Conservation (phyloP, 1,140 invertebrate species). For the Metopolophium dirhodum region DNA sequence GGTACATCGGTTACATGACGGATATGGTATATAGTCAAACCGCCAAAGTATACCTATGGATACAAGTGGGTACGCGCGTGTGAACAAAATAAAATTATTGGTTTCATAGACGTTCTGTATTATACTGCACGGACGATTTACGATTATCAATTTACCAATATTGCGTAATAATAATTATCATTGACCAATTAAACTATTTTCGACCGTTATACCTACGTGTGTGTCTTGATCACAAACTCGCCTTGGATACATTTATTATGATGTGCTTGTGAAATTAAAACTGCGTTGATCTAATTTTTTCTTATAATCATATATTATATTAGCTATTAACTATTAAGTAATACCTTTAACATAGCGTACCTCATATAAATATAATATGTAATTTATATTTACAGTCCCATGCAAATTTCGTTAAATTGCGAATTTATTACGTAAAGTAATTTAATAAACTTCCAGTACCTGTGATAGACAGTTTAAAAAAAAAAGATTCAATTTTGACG, state of each 20-base stretch:
- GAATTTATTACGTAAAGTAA: not conserved
- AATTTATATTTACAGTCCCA: not conserved
- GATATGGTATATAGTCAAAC: slow-evolving; percentile 8
- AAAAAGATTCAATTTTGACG: not conserved
- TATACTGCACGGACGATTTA: not conserved
- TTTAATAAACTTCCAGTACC: not conserved
- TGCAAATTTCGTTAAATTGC: not conserved
- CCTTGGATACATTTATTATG: not conserved
- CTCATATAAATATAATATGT: not conserved
- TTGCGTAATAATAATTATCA: not conserved
- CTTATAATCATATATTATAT: not conserved
- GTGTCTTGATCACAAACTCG: not conserved
- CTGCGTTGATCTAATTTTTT: not conserved
- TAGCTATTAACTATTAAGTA: not conserved
- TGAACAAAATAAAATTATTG: not conserved
- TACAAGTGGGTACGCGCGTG: not conserved
- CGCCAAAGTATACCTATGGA: not conserved
- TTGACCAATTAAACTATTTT: not conserved
- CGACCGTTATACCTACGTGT: not conserved
- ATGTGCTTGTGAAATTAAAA: slow-evolving; percentile 6
- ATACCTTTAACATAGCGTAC: not conserved
- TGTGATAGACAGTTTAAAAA: not conserved
- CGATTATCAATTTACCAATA: not conserved
- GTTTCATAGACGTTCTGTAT: not conserved
- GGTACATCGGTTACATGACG: not conserved